phyloP scores from a whole-genome alignment of 2,797 vertebrate genomes.

The Tragelaphus eurycerus region DNA sequence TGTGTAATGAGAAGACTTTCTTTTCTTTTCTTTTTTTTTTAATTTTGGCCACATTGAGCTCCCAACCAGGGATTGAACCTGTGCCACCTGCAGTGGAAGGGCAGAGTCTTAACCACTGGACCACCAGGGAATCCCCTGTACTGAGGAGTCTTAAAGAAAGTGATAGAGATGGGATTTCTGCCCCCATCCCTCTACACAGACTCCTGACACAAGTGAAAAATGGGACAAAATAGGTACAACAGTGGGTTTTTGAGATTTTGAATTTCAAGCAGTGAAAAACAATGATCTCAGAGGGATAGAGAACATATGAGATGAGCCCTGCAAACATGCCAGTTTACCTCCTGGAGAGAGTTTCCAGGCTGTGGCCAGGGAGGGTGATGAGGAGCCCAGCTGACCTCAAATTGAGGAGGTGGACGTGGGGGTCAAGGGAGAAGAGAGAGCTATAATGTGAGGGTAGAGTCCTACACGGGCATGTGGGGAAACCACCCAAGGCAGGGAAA shows the following conservation, averaged over 20 bases:
- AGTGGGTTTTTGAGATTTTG: background rate
- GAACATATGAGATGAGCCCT: background rate
- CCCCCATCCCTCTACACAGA: too few relatives aligned
- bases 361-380: too few relatives aligned
- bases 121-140: background rate
- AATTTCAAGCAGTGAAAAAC: too few relatives aligned
- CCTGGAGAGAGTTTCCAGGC: background rate
- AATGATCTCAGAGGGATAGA: background rate
- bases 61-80: background rate
- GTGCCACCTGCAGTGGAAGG: background rate
- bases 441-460: background rate
- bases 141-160: background rate
- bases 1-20: background rate
- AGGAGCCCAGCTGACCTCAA: background rate
- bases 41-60: background rate
- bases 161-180: background rate
- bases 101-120: background rate
- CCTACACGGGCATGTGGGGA: rapidly evolving
- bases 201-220: background rate
- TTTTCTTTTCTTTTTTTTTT: background rate
- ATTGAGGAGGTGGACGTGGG: background rate
- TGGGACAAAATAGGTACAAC: background rate
- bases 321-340: background rate
- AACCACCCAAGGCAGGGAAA: background rate
- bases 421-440: background rate